Base-by-base conservation (phyloP, 35 echinoderm and acorn worm species). In the Apostichopus parvimensis region DNA sequence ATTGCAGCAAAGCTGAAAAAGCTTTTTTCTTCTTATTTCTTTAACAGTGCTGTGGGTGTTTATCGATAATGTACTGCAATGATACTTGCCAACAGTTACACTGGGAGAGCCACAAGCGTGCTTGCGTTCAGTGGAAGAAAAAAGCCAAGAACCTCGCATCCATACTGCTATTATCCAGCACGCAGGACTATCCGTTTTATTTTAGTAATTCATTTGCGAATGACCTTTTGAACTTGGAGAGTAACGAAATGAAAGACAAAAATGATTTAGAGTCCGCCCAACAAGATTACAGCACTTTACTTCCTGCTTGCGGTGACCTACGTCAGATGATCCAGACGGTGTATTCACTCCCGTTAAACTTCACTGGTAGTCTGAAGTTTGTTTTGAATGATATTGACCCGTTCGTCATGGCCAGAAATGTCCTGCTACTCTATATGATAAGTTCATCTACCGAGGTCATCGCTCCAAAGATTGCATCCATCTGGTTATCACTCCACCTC, bases 361-460 rank as follows among this genome's bases (percentile, higher is more conserved):
- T 88, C 84, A 79, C 15, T 70, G 95, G 95, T 28, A 93, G 92
- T 53, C 26, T 96, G 6, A 25, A 4, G 5, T 92, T 94, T 77
- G 77, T 73, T 4, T 55, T 96, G 24, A 94, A 94, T 64, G 95
- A 96, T 71, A 80, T 79, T 12, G 92, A 94, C 23, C 92, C 83
- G 55, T 93, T 87, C 77, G 62, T 80, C 9, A 77, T 92, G 65
- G 95, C 95, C 14, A 91, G 95, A 70, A 96, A 96, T 58, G 90
- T 94, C 23, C 76, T 96, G 14, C 88, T 96, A 53, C 77, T 96
- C 18, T 96, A 81, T 26, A 96, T 96, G 90, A 81, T 96, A 81
- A 54, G 79, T 57, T 55, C 55, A 34, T 77, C 15, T 18, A 60
- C 23, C 53, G 20, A 83, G 15, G 26, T 18, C 2, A 92, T 18